phyloP scores from a whole-genome alignment of 1,140 invertebrate genomes.

The Eupeodes corollae region DNA sequence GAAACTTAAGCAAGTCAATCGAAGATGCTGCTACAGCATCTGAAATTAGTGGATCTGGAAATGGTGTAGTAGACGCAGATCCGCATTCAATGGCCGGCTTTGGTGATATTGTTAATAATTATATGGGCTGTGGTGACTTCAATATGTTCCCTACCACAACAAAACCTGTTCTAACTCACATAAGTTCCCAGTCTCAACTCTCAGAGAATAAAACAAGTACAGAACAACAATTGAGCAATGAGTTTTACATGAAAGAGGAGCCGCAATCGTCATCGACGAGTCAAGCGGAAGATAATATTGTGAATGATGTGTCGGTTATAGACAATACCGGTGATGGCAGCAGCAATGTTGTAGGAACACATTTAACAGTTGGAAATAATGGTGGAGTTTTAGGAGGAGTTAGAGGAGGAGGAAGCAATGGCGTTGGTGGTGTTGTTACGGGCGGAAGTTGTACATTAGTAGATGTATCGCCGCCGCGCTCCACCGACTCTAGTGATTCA shows the following conservation, averaged over 20 bases:
- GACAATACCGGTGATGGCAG: no score
- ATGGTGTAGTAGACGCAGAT: slow-evolving; percentile 13
- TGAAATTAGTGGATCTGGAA: slow-evolving; percentile 17
- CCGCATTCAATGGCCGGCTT: neutral
- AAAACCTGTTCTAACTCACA: slow-evolving; percentile 7
- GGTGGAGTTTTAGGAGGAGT: neutral
- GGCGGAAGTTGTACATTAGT: neutral
- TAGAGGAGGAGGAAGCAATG: neutral
- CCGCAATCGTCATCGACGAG: neutral
- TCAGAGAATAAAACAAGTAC: neutral
- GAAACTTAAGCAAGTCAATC: slow-evolving; percentile 35
- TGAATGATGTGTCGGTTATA: no score
- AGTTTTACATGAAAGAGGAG: neutral
- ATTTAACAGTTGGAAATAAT: no score
- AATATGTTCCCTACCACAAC: slow-evolving; percentile 11
- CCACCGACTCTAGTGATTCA: slow-evolving; percentile 10
- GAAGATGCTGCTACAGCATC: slow-evolving; percentile 25
- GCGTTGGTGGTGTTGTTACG: neutral
- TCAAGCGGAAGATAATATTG: no score
- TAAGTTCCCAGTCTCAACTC: neutral
- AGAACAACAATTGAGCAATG: neutral
- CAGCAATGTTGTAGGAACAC: no score
- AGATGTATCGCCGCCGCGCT: neutral
- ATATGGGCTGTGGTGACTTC: slow-evolving; percentile 1
- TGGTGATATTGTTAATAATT: neutral